A percentile compares a stretch with the other conserved stretches of the same genome.
Conservation (phyloP, 2,797 vertebrate genomes). For the Parauchenoglanis ngamensis region DNA sequence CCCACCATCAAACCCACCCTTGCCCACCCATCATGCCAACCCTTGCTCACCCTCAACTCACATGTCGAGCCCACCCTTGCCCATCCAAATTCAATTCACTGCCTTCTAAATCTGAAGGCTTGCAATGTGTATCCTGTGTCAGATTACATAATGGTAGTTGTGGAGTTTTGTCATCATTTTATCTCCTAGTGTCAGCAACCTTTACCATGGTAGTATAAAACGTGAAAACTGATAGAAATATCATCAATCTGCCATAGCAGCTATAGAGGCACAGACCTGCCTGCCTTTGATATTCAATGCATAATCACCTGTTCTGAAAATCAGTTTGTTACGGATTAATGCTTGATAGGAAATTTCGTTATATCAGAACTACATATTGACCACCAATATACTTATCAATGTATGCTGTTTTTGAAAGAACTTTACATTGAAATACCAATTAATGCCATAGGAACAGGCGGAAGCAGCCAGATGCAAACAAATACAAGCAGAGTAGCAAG, state of each 20-base stretch:
- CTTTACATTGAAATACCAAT: not conserved
- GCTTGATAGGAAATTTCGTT: not conserved
- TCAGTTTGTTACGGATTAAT: not conserved
- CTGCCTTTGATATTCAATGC: not conserved
- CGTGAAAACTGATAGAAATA: not conserved
- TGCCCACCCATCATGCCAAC: not conserved
- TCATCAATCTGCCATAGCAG: not conserved
- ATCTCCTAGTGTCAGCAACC: not conserved
- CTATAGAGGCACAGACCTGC: not conserved
- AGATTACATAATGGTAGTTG: not conserved
- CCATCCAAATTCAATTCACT: not conserved
- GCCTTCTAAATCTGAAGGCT: not conserved
- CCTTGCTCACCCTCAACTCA: not conserved
- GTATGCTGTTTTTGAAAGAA: not conserved
- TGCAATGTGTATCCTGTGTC: not conserved
- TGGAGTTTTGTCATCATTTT: conserved; percentile 8
- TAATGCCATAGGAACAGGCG: conserved; percentile 30
- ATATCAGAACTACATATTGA: not conserved
- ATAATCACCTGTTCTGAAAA: not conserved
- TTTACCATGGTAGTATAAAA: not conserved
- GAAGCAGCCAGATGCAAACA: conserved; percentile 57
- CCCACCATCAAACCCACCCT: not conserved
- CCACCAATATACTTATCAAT: too few species aligned
- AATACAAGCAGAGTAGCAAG: conserved; percentile 54
- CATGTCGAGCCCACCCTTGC: not conserved